Base-by-base conservation (phyloP, 2,888 invertebrate genomes). In the Ceriagrion tenellum region DNA sequence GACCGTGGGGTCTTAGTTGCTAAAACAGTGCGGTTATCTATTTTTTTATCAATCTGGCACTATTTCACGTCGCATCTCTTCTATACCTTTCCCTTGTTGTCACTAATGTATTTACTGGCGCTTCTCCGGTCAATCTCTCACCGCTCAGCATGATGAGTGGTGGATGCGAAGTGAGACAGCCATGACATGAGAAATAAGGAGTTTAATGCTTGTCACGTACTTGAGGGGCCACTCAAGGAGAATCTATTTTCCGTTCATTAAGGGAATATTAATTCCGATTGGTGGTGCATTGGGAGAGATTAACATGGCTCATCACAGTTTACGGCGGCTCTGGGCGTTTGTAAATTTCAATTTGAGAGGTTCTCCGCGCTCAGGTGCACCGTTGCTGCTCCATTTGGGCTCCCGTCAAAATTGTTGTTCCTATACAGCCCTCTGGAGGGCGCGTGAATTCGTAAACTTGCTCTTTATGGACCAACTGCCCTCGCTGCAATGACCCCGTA, bases 251-350 rank as follows among this genome's bases (percentile, higher is more conserved):
- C 23, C 91, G 26, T 26, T 91, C 91, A 91, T 91, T 69, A 91
- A 35, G 63, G 40, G 63, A 40, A 91, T 91, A 91, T 91, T 91
- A 91, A 63, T 91, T 59, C 35, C 30, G 40, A 91, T 91, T 91
- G 63, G 91, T 56, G 35, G 81, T 81, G 63, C 35, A 40, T 23
- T 47, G 59, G 63, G 91, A 63, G 91, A 63, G 91, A 91, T 91
- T 91, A 91, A 63, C 63, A 30, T 16, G 91, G n/a, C 63, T 91
- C 91, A 30, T 35, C 91, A 63, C 63, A 35, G 63, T 91, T 91
- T 47, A 91, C 23, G 40, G 81, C 1, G 30, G 18, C 13, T 16
- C 81, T 81, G 26, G 18, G 35, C 81, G 81, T 81, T 30, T 30
- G 81, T 35, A 35, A 81, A 81, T 81, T 81, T 35, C 81, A 30